A percentile compares a stretch with the other conserved stretches of the same genome.
These are phyloP conservation scores for Julus scanicus DNA, from an alignment of 2,888 invertebrate genomes.

Conservation along the genomic window DNA sequence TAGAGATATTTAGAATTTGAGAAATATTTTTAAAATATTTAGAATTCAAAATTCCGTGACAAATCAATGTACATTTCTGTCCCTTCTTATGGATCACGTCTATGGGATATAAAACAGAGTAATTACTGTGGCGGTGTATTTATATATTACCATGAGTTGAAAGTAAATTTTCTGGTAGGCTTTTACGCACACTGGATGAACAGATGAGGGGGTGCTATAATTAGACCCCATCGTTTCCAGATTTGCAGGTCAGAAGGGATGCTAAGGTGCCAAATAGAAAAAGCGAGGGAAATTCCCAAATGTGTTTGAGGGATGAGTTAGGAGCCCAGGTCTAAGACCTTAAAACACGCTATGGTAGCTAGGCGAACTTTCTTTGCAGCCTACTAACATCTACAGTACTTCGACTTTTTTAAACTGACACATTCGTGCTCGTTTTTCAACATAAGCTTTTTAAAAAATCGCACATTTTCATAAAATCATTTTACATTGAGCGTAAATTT, in stretches of 20 bases:
- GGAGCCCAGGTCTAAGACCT: slow-evolving; percentile 20
- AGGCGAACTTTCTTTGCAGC: neutral
- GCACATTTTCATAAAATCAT: neutral
- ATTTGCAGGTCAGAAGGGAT: neutral
- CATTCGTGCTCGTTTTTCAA: neutral
- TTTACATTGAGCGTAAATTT: neutral
- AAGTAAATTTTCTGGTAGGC: neutral
- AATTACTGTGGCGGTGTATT: slow-evolving; percentile 11
- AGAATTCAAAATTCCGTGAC: no score
- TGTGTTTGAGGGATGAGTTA: neutral
- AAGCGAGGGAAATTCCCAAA: slow-evolving; percentile 25
- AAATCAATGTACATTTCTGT: no score
- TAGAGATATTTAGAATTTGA: no score
- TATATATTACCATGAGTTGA: neutral
- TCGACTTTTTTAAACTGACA: neutral
- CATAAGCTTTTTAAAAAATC: neutral
- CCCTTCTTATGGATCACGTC: neutral
- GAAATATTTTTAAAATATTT: no score
- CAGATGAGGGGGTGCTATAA: slow-evolving; percentile 24
- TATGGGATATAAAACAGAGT: neutral
- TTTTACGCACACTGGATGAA: slow-evolving; percentile 13
- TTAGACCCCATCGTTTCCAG: slow-evolving; percentile 32
- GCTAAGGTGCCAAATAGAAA: neutral
- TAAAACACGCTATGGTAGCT: neutral
- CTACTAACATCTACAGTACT: neutral